Evolutionary conservation across 2,888 invertebrate species (phyloP), one percentile per base, ranked within the genome.

Genomic region (Trichogramma dendrolimi): DNA sequence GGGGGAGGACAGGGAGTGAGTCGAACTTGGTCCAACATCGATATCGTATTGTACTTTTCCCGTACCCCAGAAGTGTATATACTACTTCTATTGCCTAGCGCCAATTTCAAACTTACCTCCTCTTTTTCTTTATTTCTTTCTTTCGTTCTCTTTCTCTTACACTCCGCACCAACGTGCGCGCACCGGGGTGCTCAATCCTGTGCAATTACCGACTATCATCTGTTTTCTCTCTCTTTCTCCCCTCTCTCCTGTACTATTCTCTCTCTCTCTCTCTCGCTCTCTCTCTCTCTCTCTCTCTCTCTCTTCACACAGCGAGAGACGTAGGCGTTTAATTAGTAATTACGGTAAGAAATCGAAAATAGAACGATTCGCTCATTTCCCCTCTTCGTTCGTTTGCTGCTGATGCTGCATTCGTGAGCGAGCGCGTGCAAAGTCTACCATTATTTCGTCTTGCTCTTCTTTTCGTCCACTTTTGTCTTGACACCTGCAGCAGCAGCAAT

Each of bases 301-400:
- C 27, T 2, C 27, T 27, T 27, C 27, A 27, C 27, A 27, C 27
- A 27, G 27, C 67, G 67, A 63, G 66, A 70, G 68, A 70, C 67
- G 68, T 69, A 67, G 64, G 65, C 67, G 65, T 69, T 68, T 72
- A 72, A 71, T 71, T 70, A 71, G 68, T 70, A 69, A 72, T 71
- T 70, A 70, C 68, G 67, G 27, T 27, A 69, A 67, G 68, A 69
- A 70, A 71, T 70, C 68, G 67, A 68, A 70, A 70, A 70, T 70
- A 69, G 68, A 71, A 66, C 64, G 66, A 67, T 65, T 64, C 58
- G 59, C 6, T 58, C 43, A 54, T 47, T 41, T 42, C 39, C 40
- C 11, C 41, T n/a, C 47, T 41, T 10, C n/a, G 50, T 56, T 59
- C 50, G 4, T 50, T 56, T 41, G 38, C 27, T 41, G 53, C 6